Conservation (phyloP, 2,797 vertebrate genomes). For the Molossus molossus region DNA sequence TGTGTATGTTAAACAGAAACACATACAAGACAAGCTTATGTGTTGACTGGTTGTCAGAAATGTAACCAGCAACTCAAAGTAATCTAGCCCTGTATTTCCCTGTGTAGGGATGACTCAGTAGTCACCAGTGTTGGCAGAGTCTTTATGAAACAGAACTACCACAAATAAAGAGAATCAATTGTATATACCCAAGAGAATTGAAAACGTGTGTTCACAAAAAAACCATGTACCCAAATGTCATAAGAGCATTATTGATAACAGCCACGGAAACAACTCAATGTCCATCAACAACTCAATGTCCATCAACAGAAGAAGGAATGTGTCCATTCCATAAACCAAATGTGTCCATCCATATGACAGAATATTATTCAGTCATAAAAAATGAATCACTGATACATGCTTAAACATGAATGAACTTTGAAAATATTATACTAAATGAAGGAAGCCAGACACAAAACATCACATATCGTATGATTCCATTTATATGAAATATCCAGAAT, state of each 20-base stretch:
- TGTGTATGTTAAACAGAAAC: not conserved
- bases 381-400: not conserved
- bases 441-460: not conserved
- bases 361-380: not conserved
- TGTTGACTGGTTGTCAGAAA: not conserved
- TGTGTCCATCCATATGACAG: rapidly evolving
- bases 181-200: not conserved
- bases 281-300: not conserved
- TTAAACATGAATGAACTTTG: not conserved
- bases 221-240: not conserved
- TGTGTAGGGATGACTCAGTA: not conserved
- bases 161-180: not conserved
- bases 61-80: not conserved
- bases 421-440: not conserved
- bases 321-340: not conserved
- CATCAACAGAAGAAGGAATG: not conserved
- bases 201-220: not conserved
- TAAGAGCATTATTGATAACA: not conserved
- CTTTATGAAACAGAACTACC: not conserved
- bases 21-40: not conserved
- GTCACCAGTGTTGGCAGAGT: not conserved
- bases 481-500: not conserved
- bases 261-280: not conserved
- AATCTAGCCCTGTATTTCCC: not conserved
- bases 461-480: not conserved